Base-by-base conservation (phyloP, 2,797 vertebrate genomes). In the Triplophysa bombifrons region DNA sequence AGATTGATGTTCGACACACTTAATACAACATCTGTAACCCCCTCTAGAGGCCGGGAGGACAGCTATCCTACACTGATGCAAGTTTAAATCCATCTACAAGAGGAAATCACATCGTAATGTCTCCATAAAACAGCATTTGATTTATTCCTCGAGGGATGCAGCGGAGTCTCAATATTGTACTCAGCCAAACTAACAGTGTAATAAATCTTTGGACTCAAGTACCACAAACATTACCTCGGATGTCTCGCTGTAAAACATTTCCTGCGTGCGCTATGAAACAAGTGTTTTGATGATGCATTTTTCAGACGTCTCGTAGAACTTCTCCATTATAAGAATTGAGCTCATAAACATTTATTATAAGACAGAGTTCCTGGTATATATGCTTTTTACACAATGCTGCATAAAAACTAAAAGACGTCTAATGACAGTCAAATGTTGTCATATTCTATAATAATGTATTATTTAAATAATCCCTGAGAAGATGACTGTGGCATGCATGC, bases 31-130 rank as follows among this genome's bases (percentile, higher is more conserved):
- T 72, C 75, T 72, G 58, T 72, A 79, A 76, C 82, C 66, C 65
- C 78, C 85, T 85, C 83, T 82, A 81, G 85, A 84, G 76, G 83
- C 78, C 55, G 64, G 58, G 78, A 67, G 50, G 81, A 58, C 34
- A 46, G 13, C 22, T 86, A 87, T 83, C 84, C 82, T 41, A 34
- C 25, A 65, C 30, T 34, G 53, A 69, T 60, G 19, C 56, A 48
- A 67, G 20, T 69, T n/a, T 19, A 69, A 69, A 77, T 50, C 22
- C n/a, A 22, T 50, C 51, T 58, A 19, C n/a, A 76, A 77, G 53
- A 76, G 64, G 64, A 74, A 75, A 75, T 66, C 48, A 68, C 64
- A 56, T 3, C 65, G 61, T 17, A 66, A 66, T 56, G 41, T 56
- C 16, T 76, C 38, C 34, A 67, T 76, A 76, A 75, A 67, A 76